Percentiles rank a stretch among this genome's conserved stretches.
Evolutionary conservation across 2,888 invertebrate genomes (phyloP).

Genomic region (Acanthococcus lagerstroemiae): DNA sequence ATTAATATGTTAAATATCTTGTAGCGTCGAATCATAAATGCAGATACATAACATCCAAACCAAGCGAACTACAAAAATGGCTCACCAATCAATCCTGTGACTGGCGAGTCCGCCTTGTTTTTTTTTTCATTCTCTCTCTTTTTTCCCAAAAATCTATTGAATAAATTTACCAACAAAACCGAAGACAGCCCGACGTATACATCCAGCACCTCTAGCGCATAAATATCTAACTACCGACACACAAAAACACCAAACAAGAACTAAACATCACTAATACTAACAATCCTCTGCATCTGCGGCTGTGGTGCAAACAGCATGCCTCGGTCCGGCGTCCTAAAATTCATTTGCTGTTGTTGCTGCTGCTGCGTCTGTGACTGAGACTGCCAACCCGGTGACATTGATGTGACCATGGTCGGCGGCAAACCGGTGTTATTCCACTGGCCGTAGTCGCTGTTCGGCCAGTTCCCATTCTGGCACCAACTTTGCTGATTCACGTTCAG

Average conservation of each 20-base stretch:
- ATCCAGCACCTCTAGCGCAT: neutral
- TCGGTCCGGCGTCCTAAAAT: constrained; percentile 1
- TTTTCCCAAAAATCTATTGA: too few species aligned
- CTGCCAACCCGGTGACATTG: neutral
- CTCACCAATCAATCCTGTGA: neutral
- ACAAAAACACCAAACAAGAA: neutral
- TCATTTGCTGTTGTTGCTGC: neutral
- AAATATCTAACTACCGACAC: neutral
- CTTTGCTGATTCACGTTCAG: constrained; percentile 1
- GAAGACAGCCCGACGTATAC: neutral
- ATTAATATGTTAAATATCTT: too few species aligned
- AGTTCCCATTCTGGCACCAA: constrained; percentile 13
- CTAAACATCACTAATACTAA: constrained; percentile 6
- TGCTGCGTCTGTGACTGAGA: neutral
- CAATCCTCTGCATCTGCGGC: constrained; percentile 9
- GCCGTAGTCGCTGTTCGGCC: constrained; percentile 4
- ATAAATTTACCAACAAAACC: too few species aligned
- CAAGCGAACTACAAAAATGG: neutral
- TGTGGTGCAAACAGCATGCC: constrained; percentile 18
- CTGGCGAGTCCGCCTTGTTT: too few species aligned
- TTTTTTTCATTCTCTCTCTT: too few species aligned
- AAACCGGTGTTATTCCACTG: constrained; percentile 3
- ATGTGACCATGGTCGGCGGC: neutral
- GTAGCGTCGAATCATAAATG: too few species aligned
- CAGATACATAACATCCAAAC: too few species aligned